Base-by-base conservation (phyloP, 1,140 invertebrate species). In the Drosophila jambulina region DNA sequence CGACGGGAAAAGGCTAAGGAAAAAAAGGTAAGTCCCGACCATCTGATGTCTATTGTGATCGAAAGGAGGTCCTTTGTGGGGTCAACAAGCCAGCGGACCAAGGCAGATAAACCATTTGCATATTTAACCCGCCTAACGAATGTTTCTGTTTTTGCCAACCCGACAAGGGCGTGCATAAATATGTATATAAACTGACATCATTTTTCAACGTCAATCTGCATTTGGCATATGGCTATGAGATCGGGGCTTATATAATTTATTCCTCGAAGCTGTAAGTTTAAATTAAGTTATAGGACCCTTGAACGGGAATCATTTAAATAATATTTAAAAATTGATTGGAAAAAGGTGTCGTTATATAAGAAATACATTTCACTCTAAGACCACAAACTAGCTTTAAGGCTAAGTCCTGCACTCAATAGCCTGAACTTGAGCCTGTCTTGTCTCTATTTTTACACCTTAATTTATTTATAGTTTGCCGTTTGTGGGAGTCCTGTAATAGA, bases 191-290 rank as follows among this genome's bases (percentile, higher is more conserved):
- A 49, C 58, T 53, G 57, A 59, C 62, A 74, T 70, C 76, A 80
- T 82, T 80, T 85, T 60, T 87, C 83, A 86, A 64, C 70, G 84
- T 80, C 83, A 80, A 80, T 83, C 76, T 76, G 63, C 32, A 80
- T 74, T 83, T 77, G 53, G 67, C 63, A 75, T 70, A 54, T 69
- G 43, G 29, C 27, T 46, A 48, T 63, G 27, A 29, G 23, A 42
- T 40, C 19, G 43, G 19, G 17, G 27, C 17, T 17, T 34, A 17
- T 10, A 34, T 49, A 40, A 34, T 13, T 36, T 54, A 77, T 56
- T 42, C 25, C 6, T 3, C 13, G 1, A 40, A 40, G 25, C 32
- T 23, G 10, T 21, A 2, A 38, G 53, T 57, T 49, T 19, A 56
- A 46, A 42, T 46, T 25, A n/a, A 32, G 23, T 59, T 27, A 9